phyloP scores from a whole-genome alignment of 2,888 invertebrate genomes.

The Aleiodes testaceus region DNA sequence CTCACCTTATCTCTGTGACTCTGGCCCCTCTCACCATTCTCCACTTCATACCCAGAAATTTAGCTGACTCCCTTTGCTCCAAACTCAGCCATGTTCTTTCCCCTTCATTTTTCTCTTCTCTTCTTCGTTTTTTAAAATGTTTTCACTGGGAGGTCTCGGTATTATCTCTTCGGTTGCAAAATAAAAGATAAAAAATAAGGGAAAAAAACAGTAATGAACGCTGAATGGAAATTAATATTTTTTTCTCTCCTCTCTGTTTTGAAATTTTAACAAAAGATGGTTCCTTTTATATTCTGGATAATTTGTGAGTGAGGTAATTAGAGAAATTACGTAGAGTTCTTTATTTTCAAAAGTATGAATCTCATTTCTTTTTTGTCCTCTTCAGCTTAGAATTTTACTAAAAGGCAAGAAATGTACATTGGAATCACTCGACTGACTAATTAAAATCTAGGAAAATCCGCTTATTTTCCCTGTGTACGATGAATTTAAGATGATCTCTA shows the following conservation, averaged over 20 bases:
- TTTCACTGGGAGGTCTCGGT: slow-evolving; percentile 8
- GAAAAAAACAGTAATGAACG: slow-evolving; percentile 2
- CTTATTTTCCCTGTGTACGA: slow-evolving; percentile 30
- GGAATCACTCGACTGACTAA: slow-evolving; percentile 16
- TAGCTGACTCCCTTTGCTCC: slow-evolving; percentile 18
- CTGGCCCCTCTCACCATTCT: slow-evolving; percentile 5
- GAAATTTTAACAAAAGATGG: not conserved
- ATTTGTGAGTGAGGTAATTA: slow-evolving; percentile 1
- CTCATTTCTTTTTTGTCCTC: not conserved
- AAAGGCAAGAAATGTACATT: not conserved
- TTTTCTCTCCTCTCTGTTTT: not conserved
- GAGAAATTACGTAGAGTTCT: not conserved
- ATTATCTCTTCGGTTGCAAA: slow-evolving; percentile 34
- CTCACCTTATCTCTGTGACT: slow-evolving; percentile 21
- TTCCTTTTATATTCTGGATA: not conserved
- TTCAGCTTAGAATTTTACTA: not conserved
- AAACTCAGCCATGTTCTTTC: slow-evolving; percentile 17
- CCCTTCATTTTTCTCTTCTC: slow-evolving; percentile 29
- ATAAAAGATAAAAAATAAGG: not conserved
- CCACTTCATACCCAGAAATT: slow-evolving; percentile 7
- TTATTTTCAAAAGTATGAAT: not conserved
- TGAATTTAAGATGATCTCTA: slow-evolving; percentile 22
- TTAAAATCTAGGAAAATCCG: slow-evolving; percentile 36
- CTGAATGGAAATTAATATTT: slow-evolving; percentile 7
- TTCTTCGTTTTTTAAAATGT: not conserved